A percentile compares a stretch with the other conserved stretches of the same genome.
Evolutionary conservation across 1,140 invertebrate genomes (phyloP).

Genomic region (Tigriopus japonicus): DNA sequence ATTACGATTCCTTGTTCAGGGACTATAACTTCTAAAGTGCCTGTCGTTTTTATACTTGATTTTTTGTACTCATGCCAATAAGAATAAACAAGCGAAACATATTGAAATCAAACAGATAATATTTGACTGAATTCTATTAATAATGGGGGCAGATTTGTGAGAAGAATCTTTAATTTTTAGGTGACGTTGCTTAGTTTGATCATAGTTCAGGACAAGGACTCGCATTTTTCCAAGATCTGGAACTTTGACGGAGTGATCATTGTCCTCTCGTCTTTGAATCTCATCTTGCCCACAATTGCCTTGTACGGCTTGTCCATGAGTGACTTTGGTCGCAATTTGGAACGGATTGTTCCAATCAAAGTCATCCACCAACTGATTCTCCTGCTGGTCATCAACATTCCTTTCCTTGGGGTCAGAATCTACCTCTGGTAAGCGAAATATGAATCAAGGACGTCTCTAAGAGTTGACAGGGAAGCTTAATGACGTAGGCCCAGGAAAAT

Average conservation of each 20-base stretch:
- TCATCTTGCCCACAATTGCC: slow-evolving; percentile 3
- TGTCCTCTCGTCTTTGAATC: neutral
- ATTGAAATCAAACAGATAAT: no score
- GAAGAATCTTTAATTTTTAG: neutral
- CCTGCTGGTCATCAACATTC: slow-evolving; percentile 2
- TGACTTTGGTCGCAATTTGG: slow-evolving; percentile 6
- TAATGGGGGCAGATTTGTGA: no score
- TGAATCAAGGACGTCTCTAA: no score
- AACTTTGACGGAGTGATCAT: neutral
- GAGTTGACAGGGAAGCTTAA: no score
- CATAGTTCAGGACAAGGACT: neutral
- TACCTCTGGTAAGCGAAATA: slow-evolving; percentile 8
- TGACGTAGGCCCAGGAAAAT: no score
- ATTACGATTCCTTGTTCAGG: no score
- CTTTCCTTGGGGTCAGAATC: slow-evolving; percentile 6
- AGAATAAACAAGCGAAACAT: no score
- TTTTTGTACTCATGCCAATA: neutral
- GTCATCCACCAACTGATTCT: neutral
- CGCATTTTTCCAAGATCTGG: neutral
- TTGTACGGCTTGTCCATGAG: slow-evolving; percentile 4
- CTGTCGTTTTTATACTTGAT: no score
- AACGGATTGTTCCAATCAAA: slow-evolving; percentile 2
- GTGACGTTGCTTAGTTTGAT: neutral
- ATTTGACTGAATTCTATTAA: no score
- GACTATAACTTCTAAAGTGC: no score